phyloP scores from a whole-genome alignment of 2,888 invertebrate genomes.

The Stenolophus ochropezus region DNA sequence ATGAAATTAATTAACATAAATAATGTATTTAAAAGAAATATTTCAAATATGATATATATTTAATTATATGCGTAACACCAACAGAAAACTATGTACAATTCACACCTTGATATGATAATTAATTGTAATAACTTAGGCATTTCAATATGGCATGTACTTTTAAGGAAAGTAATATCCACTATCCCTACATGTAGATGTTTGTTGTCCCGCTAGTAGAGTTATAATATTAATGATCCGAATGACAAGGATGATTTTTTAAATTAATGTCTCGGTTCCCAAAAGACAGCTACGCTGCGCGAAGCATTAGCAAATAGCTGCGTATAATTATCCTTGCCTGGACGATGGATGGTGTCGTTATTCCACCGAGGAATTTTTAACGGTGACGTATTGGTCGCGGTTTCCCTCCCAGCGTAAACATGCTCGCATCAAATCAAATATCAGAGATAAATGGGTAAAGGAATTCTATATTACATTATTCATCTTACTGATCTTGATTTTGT shows the following conservation, averaged over 20 bases:
- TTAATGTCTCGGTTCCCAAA: conserved; percentile 47
- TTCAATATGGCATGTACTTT: neutral
- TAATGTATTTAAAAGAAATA: no score
- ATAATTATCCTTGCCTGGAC: conserved; percentile 47
- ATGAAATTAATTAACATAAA: no score
- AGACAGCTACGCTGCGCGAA: neutral
- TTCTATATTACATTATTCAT: no score
- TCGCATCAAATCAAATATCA: neutral
- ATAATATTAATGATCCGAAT: conserved; percentile 47
- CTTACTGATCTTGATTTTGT: no score
- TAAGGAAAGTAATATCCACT: neutral
- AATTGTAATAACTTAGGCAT: no score
- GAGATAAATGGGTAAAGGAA: neutral
- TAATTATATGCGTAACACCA: no score
- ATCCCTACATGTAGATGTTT: conserved; percentile 8
- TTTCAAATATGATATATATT: no score
- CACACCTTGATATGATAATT: no score
- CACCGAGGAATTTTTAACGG: conserved; percentile 50
- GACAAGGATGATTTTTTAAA: conserved; percentile 56
- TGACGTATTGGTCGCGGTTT: conserved; percentile 19
- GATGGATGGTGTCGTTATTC: conserved; percentile 52
- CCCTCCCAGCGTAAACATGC: neutral
- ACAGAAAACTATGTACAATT: no score
- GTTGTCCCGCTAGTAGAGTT: neutral
- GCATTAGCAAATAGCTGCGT: conserved; percentile 52